Base-by-base conservation (phyloP, 2,113 vertebrate genomes). In the Tupaia chinensis region DNA sequence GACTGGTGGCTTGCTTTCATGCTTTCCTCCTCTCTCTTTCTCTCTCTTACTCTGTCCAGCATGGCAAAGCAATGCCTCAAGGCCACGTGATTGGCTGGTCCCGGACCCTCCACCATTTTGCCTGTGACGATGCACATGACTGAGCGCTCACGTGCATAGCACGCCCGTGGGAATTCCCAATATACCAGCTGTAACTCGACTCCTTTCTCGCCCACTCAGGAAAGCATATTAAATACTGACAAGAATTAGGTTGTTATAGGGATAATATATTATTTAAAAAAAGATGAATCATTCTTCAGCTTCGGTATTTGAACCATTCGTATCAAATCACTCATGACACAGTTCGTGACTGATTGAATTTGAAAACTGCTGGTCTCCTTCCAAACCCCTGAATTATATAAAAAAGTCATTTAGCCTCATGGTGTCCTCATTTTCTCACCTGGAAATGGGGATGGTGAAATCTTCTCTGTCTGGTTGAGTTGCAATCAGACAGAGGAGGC, bases 251-350 rank as follows among this genome's bases (percentile, higher is more conserved):
- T 94, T 94, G 78, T 94, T 95, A 94, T 27, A 95, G 70, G 78
- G 88, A 74, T 95, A 78, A 96, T 91, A 70, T 60, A 81, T 97
- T 95, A 85, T 91, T 95, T 56, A 29, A 60, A 81, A 79, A 76
- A 84, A 76, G 53, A 95, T 82, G 74, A 91, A 60, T 96, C 93
- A 93, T 95, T 85, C 79, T 95, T 79, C 15, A 82, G 94, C 85
- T 82, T 65, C 5, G 1, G 73, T 69, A 29, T 80, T 92, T 96
- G 34, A 94, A 34, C 93, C 56, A 56, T 95, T 53, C 93, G 25
- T 22, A 29, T 94, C 60, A 34, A 74, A 90, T 95, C 82, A 74
- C 32, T 95, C 78, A n/a, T n/a, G 91, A 93, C 78, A 94, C 60
- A 61, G 70, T 58, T 93, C 65, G 11, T 22, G 86, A 97, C 89